Evolutionary conservation across 2,888 invertebrate genomes (phyloP).

Genomic region (Drosophila nr. fundita): DNA sequence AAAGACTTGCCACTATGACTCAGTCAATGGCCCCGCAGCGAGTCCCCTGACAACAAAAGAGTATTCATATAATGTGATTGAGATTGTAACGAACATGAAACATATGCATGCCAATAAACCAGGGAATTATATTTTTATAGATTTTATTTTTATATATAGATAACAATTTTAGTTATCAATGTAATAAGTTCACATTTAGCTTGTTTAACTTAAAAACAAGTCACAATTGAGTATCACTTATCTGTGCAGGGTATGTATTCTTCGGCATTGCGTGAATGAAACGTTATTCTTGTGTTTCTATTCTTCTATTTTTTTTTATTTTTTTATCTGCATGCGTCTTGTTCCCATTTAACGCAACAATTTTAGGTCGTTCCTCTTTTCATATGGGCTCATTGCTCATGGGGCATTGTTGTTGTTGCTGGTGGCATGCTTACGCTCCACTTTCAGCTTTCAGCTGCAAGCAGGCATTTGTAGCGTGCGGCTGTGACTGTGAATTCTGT

Average conservation of each 20-base stretch:
- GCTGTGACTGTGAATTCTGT: conserved; percentile 21
- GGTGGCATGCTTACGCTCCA: conserved; percentile 57
- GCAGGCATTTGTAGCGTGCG: conserved; percentile 11
- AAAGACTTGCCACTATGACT: conserved; percentile 43
- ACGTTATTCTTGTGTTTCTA: background rate
- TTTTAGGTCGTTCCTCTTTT: conserved; percentile 75
- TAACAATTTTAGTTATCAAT: background rate
- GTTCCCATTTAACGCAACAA: conserved; percentile 67
- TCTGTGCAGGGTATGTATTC: background rate
- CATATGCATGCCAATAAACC: background rate
- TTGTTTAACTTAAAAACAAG: background rate
- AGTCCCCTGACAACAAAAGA: too few species aligned
- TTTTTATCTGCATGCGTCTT: conserved; percentile 51
- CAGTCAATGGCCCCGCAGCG: conserved; percentile 49
- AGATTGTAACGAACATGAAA: background rate
- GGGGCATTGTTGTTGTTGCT: conserved; percentile 28
- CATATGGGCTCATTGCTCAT: conserved; percentile 43
- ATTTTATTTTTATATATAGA: too few species aligned
- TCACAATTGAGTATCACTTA: too few species aligned
- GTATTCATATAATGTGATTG: background rate
- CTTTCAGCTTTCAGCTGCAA: conserved; percentile 27
- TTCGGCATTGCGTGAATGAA: background rate
- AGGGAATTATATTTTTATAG: background rate
- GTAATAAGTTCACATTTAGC: background rate
- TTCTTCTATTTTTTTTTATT: background rate